Evolutionary conservation across 92 coral and sea anemone species (phyloP).

Genomic region (Micromussa lordhowensis): DNA sequence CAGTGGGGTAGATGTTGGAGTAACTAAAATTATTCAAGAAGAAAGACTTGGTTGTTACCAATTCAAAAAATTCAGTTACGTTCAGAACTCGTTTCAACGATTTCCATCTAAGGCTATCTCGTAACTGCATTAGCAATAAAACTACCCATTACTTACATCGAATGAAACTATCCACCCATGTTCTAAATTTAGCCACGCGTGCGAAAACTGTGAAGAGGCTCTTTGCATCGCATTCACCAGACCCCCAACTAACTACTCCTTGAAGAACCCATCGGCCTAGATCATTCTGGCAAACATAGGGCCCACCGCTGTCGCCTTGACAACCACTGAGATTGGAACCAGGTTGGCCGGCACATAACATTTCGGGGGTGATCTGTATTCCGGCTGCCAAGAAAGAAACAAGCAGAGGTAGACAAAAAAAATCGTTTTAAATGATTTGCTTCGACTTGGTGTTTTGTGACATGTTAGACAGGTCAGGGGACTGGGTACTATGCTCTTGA

Average conservation of each 20-base stretch:
- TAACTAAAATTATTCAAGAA: background rate
- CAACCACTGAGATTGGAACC: conserved; percentile 74
- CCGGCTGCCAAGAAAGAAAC: background rate
- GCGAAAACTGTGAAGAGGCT: conserved; percentile 82
- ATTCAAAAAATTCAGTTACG: background rate
- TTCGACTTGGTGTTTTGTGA: too few relatives aligned
- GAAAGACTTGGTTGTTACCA: too few relatives aligned
- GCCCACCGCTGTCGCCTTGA: conserved; percentile 92
- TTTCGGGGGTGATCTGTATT: conserved; percentile 47
- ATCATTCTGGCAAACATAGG: conserved; percentile 76
- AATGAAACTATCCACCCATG: conserved; percentile 74
- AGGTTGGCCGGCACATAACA: conserved; percentile 72
- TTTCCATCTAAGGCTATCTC: too few relatives aligned
- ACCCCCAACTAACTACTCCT: conserved; percentile 88
- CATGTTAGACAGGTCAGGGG: too few relatives aligned
- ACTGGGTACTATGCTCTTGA: too few relatives aligned
- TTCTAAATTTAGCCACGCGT: conserved; percentile 78
- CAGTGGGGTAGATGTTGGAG: background rate
- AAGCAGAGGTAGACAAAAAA: background rate
- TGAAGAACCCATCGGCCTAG: conserved; percentile 79
- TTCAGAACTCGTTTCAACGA: too few relatives aligned
- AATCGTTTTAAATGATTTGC: background rate
- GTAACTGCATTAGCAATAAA: background rate
- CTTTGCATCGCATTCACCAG: conserved; percentile 49
- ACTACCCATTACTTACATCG: conserved; percentile 7